phyloP scores from a whole-genome alignment of 92 coral and sea anemone species.

The Pocillopora meandrina region DNA sequence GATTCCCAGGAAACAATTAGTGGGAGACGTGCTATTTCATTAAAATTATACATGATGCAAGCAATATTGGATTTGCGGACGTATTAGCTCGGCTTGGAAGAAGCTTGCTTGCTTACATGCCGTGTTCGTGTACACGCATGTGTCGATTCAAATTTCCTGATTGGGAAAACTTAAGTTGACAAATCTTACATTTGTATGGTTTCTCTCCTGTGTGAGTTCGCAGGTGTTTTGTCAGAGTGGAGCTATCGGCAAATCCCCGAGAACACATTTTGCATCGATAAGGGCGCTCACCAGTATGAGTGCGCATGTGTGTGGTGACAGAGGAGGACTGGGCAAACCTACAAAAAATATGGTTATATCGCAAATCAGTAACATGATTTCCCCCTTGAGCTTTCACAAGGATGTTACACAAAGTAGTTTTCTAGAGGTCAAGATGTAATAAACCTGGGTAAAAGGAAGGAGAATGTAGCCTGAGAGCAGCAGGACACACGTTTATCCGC shows the following conservation, averaged over 20 bases:
- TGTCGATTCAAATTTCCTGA: constrained; percentile 67
- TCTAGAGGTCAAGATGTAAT: too few relatives aligned
- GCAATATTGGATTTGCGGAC: not conserved
- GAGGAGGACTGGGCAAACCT: constrained; percentile 72
- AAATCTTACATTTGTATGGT: constrained; percentile 57
- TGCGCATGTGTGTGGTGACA: constrained; percentile 70
- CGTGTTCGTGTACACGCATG: constrained; percentile 33
- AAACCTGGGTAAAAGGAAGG: too few relatives aligned
- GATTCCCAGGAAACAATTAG: not conserved
- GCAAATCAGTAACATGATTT: not conserved
- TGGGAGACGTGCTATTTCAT: not conserved
- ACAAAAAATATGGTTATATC: not conserved
- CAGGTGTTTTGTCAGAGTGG: constrained; percentile 65
- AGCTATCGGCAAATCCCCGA: constrained; percentile 73
- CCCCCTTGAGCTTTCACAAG: not conserved
- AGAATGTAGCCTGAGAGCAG: too few relatives aligned
- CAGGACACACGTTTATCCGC: too few relatives aligned
- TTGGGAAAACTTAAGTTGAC: constrained; percentile 57
- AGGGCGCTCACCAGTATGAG: constrained; percentile 65
- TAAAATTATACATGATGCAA: not conserved
- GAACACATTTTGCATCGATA: constrained; percentile 55
- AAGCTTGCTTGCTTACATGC: not conserved
- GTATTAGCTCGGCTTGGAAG: not conserved
- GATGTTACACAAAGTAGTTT: not conserved
- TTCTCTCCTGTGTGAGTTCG: constrained; percentile 66